These are phyloP conservation scores for Melolontha melolontha DNA, from an alignment of 2,888 invertebrate genomes.

Conservation along the genomic window DNA sequence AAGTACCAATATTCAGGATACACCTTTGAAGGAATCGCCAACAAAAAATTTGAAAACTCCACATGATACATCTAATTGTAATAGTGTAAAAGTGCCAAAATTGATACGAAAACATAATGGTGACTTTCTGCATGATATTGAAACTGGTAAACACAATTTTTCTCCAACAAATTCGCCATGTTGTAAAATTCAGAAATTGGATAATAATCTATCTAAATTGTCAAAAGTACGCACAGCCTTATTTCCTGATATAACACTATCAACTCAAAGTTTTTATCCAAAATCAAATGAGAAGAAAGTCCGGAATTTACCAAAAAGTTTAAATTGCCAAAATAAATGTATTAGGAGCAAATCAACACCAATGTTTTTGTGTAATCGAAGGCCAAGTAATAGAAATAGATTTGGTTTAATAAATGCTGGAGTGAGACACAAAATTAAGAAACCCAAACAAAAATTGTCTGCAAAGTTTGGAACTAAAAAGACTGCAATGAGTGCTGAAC, in stretches of 20 bases:
- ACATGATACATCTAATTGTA: constrained; percentile 57
- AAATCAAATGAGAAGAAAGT: constrained; percentile 57
- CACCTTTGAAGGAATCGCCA: constrained; percentile 56
- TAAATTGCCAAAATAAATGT: constrained; percentile 31
- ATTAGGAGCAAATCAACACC: constrained; percentile 42
- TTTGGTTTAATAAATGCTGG: constrained; percentile 76
- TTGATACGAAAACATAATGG: constrained; percentile 58
- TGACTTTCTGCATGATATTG: constrained; percentile 46
- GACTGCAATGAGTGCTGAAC: constrained; percentile 56
- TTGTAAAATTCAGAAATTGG: constrained; percentile 49
- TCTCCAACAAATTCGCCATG: constrained; percentile 43
- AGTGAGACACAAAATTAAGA: constrained; percentile 73
- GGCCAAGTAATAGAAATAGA: constrained; percentile 61
- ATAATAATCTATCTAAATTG: constrained; percentile 49
- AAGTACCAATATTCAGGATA: constrained; percentile 43
- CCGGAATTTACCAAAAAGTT: constrained; percentile 16
- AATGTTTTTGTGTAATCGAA: constrained; percentile 58
- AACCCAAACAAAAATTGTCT: constrained; percentile 68
- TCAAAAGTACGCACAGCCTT: constrained; percentile 62
- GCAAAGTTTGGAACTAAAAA: constrained; percentile 53
- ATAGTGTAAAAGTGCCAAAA: constrained; percentile 56
- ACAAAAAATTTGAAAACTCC: constrained; percentile 61
- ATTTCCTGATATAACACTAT: constrained; percentile 65
- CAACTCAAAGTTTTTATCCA: constrained; percentile 71
- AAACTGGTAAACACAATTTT: constrained; percentile 46